These are phyloP conservation scores for Congeria kusceri DNA, from an alignment of 2,888 invertebrate species.

Conservation along the genomic window DNA sequence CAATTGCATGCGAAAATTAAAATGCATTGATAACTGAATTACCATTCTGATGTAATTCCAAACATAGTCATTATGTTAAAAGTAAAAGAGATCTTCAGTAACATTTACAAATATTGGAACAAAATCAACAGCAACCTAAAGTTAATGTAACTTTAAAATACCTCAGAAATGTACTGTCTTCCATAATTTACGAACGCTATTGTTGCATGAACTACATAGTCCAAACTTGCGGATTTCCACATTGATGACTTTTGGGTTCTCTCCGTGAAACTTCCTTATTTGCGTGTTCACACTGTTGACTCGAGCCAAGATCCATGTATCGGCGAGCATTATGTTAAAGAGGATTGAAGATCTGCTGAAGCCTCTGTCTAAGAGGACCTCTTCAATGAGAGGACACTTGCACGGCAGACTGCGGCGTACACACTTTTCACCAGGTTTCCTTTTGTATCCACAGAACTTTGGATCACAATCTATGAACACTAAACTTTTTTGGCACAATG, in stretches of 20 bases:
- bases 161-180: constrained; percentile 30
- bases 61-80: not conserved
- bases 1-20: no score
- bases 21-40: no score
- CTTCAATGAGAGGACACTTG: constrained; percentile 28
- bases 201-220: constrained; percentile 33
- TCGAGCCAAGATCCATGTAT: constrained; percentile 40
- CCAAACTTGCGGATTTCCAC: constrained; percentile 42
- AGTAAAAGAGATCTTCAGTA: not conserved
- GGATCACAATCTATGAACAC: constrained; percentile 9
- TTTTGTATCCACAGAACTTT: constrained; percentile 32
- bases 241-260: constrained; percentile 41
- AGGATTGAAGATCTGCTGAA: constrained; percentile 13
- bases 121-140: not conserved
- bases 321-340: constrained; percentile 4
- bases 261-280: constrained; percentile 33
- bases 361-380: not conserved
- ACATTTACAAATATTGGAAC: not conserved
- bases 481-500: constrained; percentile 21
- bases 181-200: constrained; percentile 32
- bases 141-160: not conserved
- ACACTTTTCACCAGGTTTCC: constrained; percentile 26
- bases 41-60: not conserved
- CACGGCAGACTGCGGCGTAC: constrained; percentile 41
- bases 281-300: constrained; percentile 47